Percentiles rank a stretch among this genome's conserved stretches.
phyloP scores from a whole-genome alignment of 2,888 invertebrate genomes.

The Helobdella robusta region DNA sequence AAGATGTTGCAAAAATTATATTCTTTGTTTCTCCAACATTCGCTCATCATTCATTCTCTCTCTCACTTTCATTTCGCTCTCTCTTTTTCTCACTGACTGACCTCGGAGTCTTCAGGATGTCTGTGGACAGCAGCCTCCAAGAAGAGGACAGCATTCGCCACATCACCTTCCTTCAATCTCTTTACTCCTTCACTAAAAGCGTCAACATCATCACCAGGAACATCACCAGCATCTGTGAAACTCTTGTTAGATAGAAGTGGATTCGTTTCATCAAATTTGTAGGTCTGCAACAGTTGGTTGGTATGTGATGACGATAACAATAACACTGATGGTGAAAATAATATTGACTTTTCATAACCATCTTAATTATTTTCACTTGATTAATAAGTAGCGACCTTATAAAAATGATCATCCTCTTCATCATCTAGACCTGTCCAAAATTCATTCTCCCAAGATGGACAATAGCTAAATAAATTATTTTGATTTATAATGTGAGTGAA shows the following conservation, averaged over 20 bases:
- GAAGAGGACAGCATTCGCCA: conserved; percentile 86
- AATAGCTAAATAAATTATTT: too few relatives aligned
- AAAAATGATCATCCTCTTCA: too few relatives aligned
- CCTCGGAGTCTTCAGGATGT: conserved; percentile 23
- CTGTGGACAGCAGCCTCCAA: conserved; percentile 75
- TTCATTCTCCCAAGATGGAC: too few relatives aligned
- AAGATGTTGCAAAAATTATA: not conserved
- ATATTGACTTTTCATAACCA: too few relatives aligned
- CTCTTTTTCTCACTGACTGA: not conserved
- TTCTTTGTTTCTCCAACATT: not conserved
- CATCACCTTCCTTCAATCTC: conserved; percentile 72
- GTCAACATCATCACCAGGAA: conserved; percentile 50
- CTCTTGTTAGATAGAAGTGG: too few relatives aligned
- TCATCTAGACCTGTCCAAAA: too few relatives aligned
- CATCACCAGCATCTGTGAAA: too few relatives aligned
- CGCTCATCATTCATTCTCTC: not conserved
- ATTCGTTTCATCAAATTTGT: conserved; percentile 73
- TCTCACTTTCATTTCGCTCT: too few relatives aligned
- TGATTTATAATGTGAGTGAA: too few relatives aligned
- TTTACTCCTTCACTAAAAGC: conserved; percentile 77
- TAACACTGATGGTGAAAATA: too few relatives aligned
- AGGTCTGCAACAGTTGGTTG: conserved; percentile 60
- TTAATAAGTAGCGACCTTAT: too few relatives aligned
- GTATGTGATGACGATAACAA: not conserved
- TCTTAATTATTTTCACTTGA: too few relatives aligned